These are phyloP conservation scores for Ostrea denselamellosa DNA, from an alignment of 1,140 invertebrate species.

Conservation along the genomic window DNA sequence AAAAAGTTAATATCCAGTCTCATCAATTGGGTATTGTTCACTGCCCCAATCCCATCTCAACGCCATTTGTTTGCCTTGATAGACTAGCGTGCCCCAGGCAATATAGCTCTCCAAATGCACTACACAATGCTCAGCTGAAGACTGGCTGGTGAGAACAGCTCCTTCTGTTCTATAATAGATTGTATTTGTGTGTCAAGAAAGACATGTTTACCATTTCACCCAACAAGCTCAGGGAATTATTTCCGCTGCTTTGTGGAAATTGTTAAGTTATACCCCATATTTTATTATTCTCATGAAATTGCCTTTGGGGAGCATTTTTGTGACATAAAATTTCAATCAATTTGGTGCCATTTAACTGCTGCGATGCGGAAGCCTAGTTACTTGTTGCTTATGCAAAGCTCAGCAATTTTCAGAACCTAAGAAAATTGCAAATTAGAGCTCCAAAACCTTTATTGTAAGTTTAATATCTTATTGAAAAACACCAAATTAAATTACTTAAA, in stretches of 20 bases:
- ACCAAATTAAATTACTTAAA: too few species aligned
- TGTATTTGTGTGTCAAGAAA: background rate
- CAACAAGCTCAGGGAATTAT: conserved; percentile 9
- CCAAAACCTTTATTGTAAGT: background rate
- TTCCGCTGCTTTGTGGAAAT: background rate
- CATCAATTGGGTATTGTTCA: background rate
- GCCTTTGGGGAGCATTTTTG: background rate
- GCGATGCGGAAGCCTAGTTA: background rate
- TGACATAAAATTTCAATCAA: background rate
- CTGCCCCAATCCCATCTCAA: background rate
- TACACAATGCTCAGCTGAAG: background rate
- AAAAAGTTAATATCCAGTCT: background rate
- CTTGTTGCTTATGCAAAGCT: background rate
- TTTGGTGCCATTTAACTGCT: background rate
- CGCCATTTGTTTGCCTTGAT: background rate
- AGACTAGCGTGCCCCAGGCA: background rate
- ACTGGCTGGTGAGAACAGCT: background rate
- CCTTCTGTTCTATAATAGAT: background rate
- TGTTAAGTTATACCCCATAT: background rate
- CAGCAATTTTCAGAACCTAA: background rate
- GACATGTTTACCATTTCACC: background rate
- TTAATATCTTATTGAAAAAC: background rate
- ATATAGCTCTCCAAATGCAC: background rate
- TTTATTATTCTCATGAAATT: conserved; percentile 27
- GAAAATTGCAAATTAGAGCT: background rate